phyloP scores from a whole-genome alignment of 2,888 invertebrate species.

The Hyposoter dolosus region DNA sequence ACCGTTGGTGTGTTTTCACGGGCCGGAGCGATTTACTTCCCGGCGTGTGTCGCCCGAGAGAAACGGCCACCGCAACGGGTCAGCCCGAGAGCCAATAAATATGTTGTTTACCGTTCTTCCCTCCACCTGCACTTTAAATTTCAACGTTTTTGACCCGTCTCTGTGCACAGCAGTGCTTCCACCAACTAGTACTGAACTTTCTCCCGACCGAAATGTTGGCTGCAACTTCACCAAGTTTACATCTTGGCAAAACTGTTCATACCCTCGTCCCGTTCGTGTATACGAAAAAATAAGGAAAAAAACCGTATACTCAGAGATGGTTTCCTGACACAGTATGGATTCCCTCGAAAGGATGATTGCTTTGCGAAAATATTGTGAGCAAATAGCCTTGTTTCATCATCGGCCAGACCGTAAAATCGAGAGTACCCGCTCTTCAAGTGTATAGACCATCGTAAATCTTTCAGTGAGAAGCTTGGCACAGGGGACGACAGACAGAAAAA shows the following conservation, averaged over 20 bases:
- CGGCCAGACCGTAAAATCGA: constrained; percentile 53
- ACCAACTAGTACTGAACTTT: neutral
- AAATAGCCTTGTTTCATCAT: constrained; percentile 64
- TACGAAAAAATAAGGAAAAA: neutral
- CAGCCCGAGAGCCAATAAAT: constrained; percentile 63
- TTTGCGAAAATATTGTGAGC: constrained; percentile 65
- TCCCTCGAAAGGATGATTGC: constrained; percentile 56
- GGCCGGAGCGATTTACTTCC: constrained; percentile 16
- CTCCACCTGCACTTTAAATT: constrained; percentile 65
- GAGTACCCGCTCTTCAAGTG: constrained; percentile 29
- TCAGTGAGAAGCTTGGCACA: constrained; percentile 5
- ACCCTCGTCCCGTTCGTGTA: neutral
- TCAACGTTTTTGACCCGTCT: constrained; percentile 23
- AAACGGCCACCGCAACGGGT: constrained; percentile 41
- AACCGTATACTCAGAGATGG: neutral
- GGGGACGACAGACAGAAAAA: neutral
- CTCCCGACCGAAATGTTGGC: neutral
- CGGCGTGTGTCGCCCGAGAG: constrained; percentile 27
- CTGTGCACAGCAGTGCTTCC: constrained; percentile 1
- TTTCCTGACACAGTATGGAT: constrained; percentile 36
- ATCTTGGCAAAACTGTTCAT: neutral
- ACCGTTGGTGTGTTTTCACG: constrained; percentile 28
- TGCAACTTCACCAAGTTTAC: constrained; percentile 2
- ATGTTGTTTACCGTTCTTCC: constrained; percentile 55
- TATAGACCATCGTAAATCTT: constrained; percentile 61